Percentiles rank a stretch among this genome's conserved stretches.
phyloP scores from a whole-genome alignment of 1,140 invertebrate species.

The Ips typographus region DNA sequence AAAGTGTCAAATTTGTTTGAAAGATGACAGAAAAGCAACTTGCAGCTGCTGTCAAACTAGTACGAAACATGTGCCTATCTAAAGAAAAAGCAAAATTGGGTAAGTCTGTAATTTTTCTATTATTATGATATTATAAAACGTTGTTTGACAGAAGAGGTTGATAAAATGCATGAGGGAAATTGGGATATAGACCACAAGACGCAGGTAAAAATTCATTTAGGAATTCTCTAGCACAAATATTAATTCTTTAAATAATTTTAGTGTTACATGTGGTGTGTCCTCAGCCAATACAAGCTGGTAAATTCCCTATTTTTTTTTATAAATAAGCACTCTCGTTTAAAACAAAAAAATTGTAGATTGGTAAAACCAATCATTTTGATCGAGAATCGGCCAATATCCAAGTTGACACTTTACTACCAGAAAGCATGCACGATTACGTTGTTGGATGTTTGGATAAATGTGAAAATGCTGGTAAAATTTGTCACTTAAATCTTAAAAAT shows the following conservation, averaged over 20 bases:
- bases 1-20: neutral
- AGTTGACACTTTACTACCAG: constrained; percentile 20
- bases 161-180: constrained; percentile 45
- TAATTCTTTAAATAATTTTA: constrained; percentile 21
- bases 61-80: constrained; percentile 48
- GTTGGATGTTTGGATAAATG: constrained; percentile 30
- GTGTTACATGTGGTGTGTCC: constrained; percentile 53
- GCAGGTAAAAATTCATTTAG: constrained; percentile 31
- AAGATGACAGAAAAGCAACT: constrained; percentile 46
- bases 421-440: constrained; percentile 12
- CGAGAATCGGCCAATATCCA: constrained; percentile 21
- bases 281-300: constrained; percentile 58
- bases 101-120: constrained; percentile 23
- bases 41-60: constrained; percentile 45
- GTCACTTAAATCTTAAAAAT: neutral
- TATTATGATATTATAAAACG: neutral
- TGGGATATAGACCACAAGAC: constrained; percentile 41
- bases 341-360: constrained; percentile 22
- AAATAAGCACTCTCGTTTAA: neutral
- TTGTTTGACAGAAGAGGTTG: constrained; percentile 39
- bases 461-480: constrained; percentile 30
- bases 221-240: neutral
- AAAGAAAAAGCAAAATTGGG: constrained; percentile 48
- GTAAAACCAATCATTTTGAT: constrained; percentile 37
- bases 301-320: constrained; percentile 27